These are phyloP conservation scores for Nasonia oneida DNA, from an alignment of 2,888 invertebrate species.

Conservation along the genomic window DNA sequence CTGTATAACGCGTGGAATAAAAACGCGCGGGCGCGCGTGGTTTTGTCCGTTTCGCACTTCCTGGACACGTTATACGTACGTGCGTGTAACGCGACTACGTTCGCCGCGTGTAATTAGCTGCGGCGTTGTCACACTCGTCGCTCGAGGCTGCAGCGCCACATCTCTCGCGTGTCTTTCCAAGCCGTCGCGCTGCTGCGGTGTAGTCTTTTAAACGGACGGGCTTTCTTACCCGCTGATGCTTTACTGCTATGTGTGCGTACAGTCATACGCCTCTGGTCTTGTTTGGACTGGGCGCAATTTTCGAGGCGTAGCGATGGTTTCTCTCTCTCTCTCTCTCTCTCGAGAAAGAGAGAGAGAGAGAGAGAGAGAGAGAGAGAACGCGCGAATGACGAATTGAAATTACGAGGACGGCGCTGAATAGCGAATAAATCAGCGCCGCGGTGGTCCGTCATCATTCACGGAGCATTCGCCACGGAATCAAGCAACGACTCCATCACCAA, in stretches of 20 bases:
- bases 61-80: neutral
- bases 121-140: neutral
- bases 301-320: neutral
- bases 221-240: neutral
- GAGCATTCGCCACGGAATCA: neutral
- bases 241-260: neutral
- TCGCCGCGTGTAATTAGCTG: constrained; percentile 2
- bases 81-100: neutral
- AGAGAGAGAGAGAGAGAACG: neutral
- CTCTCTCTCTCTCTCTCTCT: neutral
- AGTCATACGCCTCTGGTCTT: neutral
- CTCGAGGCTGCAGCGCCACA: neutral
- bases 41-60: neutral
- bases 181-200: neutral
- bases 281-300: neutral
- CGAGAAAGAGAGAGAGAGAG: no score
- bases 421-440: neutral
- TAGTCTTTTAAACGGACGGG: neutral
- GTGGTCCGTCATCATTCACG: neutral
- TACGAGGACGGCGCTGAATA: neutral
- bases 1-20: neutral
- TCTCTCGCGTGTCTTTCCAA: neutral
- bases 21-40: neutral
- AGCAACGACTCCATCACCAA: neutral
- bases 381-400: neutral